phyloP scores from a whole-genome alignment of 2,888 invertebrate genomes.

The Ariolimax columbianus region DNA sequence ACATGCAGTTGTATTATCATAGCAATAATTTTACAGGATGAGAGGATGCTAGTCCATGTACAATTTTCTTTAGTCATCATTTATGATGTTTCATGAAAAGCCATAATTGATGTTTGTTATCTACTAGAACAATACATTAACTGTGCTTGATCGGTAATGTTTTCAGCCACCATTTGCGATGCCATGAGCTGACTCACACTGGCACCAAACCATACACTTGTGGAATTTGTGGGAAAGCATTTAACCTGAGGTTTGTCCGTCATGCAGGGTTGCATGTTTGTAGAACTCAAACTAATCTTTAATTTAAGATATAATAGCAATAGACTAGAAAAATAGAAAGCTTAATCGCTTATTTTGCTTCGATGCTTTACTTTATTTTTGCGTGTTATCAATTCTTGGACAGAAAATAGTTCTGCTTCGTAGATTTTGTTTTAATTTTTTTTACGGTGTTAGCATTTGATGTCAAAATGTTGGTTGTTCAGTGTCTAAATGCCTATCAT shows the following conservation, averaged over 20 bases:
- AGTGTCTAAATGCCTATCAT: background rate
- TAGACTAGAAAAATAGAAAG: background rate
- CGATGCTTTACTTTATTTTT: background rate
- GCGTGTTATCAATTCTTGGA: background rate
- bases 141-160: background rate
- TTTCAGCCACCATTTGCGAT: constrained; percentile 51
- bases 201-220: constrained; percentile 52
- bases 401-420: background rate
- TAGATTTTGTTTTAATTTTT: background rate
- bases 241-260: constrained; percentile 51
- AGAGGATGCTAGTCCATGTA: too few relatives aligned
- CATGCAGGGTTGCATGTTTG: constrained; percentile 51
- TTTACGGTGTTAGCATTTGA: background rate
- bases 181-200: constrained; percentile 51
- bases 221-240: constrained; percentile 52
- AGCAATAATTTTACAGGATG: too few relatives aligned
- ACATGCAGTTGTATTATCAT: too few relatives aligned
- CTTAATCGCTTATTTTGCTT: background rate
- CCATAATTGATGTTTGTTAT: background rate
- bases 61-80: too few relatives aligned
- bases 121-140: background rate
- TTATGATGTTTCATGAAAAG: too few relatives aligned
- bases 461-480: too few relatives aligned
- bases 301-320: background rate
- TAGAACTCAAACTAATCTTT: constrained; percentile 1